Evolutionary conservation across 2,888 invertebrate genomes (phyloP).

Genomic region (Tipula lateralis): DNA sequence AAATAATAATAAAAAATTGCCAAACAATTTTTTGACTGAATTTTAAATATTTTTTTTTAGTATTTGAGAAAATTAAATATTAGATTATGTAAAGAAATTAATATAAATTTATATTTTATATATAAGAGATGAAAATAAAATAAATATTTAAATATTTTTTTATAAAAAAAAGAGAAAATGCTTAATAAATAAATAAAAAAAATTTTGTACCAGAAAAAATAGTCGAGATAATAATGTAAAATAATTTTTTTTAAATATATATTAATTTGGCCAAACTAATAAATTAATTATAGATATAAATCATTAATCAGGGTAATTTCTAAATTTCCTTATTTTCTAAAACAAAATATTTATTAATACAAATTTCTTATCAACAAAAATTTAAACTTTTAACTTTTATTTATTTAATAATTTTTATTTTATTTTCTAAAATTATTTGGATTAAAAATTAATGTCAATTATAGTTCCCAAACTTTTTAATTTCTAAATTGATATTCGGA

Average conservation of each 20-base stretch:
- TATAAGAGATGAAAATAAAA: slow-evolving; percentile 15
- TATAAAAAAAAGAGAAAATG: neutral
- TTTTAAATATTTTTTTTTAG: neutral
- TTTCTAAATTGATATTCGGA: neutral
- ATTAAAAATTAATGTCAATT: neutral
- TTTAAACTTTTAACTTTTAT: too few relatives aligned
- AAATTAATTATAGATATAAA: neutral
- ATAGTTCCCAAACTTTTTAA: neutral
- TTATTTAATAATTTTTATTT: neutral
- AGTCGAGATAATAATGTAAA: neutral
- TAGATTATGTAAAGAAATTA: neutral
- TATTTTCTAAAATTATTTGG: neutral
- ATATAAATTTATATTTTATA: slow-evolving; percentile 19
- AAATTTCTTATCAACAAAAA: neutral
- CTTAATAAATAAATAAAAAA: neutral
- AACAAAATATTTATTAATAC: neutral
- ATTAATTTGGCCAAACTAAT: slow-evolving; percentile 11
- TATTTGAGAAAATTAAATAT: neutral
- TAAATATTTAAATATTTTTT: slow-evolving; percentile 15
- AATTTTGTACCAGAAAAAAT: neutral
- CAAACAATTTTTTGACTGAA: slow-evolving; percentile 24
- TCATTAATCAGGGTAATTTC: slow-evolving; percentile 11
- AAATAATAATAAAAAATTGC: neutral
- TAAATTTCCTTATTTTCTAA: neutral
- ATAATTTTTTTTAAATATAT: neutral